A percentile compares a stretch with the other conserved stretches of the same genome.
phyloP scores from a whole-genome alignment of 1,140 invertebrate species.

The Linepithema humile region DNA sequence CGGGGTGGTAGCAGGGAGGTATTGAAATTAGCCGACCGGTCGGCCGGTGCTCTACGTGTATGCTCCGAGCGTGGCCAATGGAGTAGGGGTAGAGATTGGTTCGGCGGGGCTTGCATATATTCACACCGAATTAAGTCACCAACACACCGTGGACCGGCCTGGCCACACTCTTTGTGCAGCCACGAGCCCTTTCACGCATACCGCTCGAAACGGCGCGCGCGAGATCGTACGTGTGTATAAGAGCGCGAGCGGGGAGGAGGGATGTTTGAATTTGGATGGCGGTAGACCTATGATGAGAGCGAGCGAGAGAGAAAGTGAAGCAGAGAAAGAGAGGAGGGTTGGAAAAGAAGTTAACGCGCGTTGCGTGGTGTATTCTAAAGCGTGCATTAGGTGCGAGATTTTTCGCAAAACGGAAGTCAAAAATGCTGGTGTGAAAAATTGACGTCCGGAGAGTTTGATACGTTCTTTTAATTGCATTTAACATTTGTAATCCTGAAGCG shows the following conservation, averaged over 20 bases:
- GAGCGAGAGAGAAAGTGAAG: conserved; percentile 5
- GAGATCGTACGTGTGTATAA: conserved; percentile 58
- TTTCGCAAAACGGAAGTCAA: conserved; percentile 48
- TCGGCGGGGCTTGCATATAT: conserved; percentile 74
- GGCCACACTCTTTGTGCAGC: conserved; percentile 73
- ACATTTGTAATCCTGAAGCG: conserved; percentile 7
- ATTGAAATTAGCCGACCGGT: conserved; percentile 77
- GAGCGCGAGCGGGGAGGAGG: conserved; percentile 56
- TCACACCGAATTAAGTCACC: conserved; percentile 77
- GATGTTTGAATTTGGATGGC: conserved; percentile 73
- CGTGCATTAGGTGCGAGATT: conserved; percentile 62
- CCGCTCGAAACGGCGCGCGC: conserved; percentile 29
- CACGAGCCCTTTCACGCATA: conserved; percentile 71
- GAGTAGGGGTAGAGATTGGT: conserved; percentile 60
- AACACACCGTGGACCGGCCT: conserved; percentile 64
- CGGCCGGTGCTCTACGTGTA: conserved; percentile 56
- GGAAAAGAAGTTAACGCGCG: conserved; percentile 58
- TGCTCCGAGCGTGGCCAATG: conserved; percentile 59
- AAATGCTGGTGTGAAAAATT: conserved; percentile 65
- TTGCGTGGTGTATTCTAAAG: conserved; percentile 69
- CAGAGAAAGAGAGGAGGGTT: conserved; percentile 24
- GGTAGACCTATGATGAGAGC: conserved; percentile 62
- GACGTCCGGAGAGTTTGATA: conserved; percentile 17
- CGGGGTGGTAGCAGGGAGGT: conserved; percentile 59
- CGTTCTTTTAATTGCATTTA: conserved; percentile 50